Evolutionary conservation across 1,140 invertebrate genomes (phyloP).

Genomic region (Apis dorsata): DNA sequence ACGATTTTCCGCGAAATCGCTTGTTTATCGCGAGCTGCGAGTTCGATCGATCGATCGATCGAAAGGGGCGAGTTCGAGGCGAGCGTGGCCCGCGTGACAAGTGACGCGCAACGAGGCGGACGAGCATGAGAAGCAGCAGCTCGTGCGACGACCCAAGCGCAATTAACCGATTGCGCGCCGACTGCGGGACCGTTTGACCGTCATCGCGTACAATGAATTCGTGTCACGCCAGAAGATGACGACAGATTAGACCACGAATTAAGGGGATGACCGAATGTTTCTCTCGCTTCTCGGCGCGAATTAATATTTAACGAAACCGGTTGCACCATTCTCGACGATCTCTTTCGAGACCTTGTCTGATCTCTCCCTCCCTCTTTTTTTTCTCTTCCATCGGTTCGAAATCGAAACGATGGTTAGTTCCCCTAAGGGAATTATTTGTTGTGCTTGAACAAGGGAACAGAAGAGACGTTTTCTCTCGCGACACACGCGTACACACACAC

Average conservation of each 20-base stretch:
- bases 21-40: neutral
- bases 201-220: slow-evolving; percentile 71
- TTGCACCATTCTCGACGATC: slow-evolving; percentile 24
- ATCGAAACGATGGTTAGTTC: neutral
- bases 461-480: neutral
- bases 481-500: no score
- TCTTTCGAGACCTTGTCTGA: no score
- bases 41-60: no score
- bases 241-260: slow-evolving; percentile 70
- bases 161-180: slow-evolving; percentile 65
- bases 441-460: neutral
- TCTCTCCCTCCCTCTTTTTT: neutral
- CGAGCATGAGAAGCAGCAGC: neutral
- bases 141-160: slow-evolving; percentile 52
- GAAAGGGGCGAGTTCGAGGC: neutral
- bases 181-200: slow-evolving; percentile 55
- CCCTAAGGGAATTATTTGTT: neutral
- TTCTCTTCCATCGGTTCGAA: neutral
- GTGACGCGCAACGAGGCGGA: neutral
- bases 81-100: neutral
- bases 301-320: slow-evolving; percentile 69
- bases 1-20: neutral
- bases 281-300: slow-evolving; percentile 65
- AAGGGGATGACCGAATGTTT: slow-evolving; percentile 72
- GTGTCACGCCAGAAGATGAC: slow-evolving; percentile 71